Evolutionary conservation across 2,113 vertebrate genomes (phyloP), one percentile per base, ranked within the genome.

Genomic region (Leucosticte australis): DNA sequence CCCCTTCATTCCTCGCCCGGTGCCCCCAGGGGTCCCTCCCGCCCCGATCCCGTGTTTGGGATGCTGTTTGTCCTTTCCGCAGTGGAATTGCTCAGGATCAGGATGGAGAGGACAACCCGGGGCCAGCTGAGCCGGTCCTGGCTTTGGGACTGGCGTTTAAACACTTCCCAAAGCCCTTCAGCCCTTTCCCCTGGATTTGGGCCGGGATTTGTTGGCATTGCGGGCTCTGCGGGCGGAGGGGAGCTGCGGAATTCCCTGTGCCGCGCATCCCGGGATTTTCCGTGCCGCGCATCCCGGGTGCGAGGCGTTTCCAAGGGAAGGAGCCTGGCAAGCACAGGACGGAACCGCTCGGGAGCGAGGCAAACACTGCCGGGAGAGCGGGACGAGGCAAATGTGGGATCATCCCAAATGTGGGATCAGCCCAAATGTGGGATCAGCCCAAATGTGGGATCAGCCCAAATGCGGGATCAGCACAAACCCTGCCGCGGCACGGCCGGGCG

Each of bases 331-430:
- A 98, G 98, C 86, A 97, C 83, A 69, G 89, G 95, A 92, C 82
- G 94, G 97, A 97, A 90, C 77, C 96, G 71, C 97, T 79, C 46
- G 52, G 98, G 98, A 98, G 98, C 97, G 94, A 97, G 96, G 97
- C 97, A 98, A 98, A 98, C 95, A 96, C 68, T 89, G 97, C 93
- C 85, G 94, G 93, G 91, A 97, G 96, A 97, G 89, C 83, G 95
- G 97, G 96, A 98, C 97, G 98, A 98, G 97, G 80, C 98, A 98
- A 98, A 98, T 98, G 98, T 98, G 98, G 98, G 96, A 97, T 97
- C 92, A 98, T 97, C 96, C 79, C 97, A 98, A 98, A 98, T 10
- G 39, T 11, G 5, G 39, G 39, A 39, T 39, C 39, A 39, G 39
- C 39, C 10, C 10, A 11, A 39, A 39, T 39, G 39, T 11, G 4